Evolutionary conservation across 2,888 invertebrate species (phyloP).

Genomic region (Platynereis dumerilii): DNA sequence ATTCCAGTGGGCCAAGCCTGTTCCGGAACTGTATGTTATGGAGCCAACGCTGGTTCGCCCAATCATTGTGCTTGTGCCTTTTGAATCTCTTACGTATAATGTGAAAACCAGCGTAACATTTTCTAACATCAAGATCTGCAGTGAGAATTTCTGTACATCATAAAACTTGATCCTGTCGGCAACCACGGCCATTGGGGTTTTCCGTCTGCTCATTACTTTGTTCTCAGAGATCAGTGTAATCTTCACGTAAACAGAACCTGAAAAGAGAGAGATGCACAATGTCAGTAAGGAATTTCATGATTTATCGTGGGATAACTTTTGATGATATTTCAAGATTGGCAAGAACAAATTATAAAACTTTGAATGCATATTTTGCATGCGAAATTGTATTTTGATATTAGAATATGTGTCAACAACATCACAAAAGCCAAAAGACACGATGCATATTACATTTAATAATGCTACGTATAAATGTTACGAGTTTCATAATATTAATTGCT

Average conservation of each 20-base stretch:
- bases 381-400: too few species aligned
- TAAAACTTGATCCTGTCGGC: conserved; percentile 3
- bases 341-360: too few species aligned
- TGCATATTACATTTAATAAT: too few species aligned
- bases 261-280: neutral
- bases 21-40: conserved; percentile 19
- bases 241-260: conserved; percentile 24
- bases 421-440: too few species aligned
- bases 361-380: too few species aligned
- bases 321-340: too few species aligned
- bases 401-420: too few species aligned
- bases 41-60: conserved; percentile 23
- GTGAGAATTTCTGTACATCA: conserved; percentile 8
- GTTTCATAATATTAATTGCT: too few species aligned
- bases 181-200: conserved; percentile 3
- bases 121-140: neutral
- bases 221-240: conserved; percentile 10
- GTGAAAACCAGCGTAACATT: conserved; percentile 18
- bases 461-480: too few species aligned
- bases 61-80: conserved; percentile 12
- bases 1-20: conserved; percentile 27
- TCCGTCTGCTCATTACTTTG: conserved; percentile 8
- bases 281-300: too few species aligned
- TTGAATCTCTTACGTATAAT: conserved; percentile 8
- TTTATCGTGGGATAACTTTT: too few species aligned